Evolutionary conservation across 2,797 vertebrate genomes (phyloP).

Genomic region (Pelodytes ibericus): DNA sequence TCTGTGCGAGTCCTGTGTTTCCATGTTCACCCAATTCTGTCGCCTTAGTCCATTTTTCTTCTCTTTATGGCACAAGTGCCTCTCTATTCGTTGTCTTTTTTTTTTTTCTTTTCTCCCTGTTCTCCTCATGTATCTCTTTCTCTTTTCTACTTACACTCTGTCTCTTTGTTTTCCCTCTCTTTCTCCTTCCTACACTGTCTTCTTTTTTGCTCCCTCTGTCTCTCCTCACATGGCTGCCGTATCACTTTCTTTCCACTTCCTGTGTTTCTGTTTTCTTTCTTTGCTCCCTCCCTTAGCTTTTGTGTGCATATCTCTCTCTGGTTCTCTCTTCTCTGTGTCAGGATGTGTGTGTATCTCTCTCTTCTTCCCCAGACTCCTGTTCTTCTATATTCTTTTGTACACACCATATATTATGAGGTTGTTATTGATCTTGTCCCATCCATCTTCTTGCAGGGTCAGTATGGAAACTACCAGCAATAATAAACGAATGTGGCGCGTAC

Average conservation of each 20-base stretch:
- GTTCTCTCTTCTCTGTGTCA: neutral
- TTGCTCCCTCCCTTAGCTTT: neutral
- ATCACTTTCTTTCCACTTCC: too few relatives aligned
- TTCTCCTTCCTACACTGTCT: neutral
- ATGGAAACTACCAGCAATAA: conserved; percentile 96
- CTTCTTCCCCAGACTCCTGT: too few relatives aligned
- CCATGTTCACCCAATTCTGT: too few relatives aligned
- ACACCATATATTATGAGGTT: too few relatives aligned
- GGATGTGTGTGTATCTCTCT: neutral
- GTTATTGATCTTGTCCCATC: neutral
- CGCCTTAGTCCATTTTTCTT: neutral
- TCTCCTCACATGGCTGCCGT: too few relatives aligned
- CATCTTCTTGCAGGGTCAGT: conserved; percentile 81
- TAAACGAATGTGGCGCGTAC: conserved; percentile 40
- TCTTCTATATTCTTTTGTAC: too few relatives aligned
- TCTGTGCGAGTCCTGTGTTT: too few relatives aligned
- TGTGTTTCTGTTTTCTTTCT: neutral
- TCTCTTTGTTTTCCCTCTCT: neutral
- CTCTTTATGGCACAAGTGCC: neutral
- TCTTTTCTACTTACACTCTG: too few relatives aligned
- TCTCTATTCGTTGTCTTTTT: neutral
- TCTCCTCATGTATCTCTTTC: neutral
- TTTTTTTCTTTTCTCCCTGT: neutral
- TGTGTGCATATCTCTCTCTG: neutral
- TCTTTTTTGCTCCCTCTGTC: too few relatives aligned